phyloP scores from a whole-genome alignment of 2,113 vertebrate genomes.

The Callaeas wilsoni region DNA sequence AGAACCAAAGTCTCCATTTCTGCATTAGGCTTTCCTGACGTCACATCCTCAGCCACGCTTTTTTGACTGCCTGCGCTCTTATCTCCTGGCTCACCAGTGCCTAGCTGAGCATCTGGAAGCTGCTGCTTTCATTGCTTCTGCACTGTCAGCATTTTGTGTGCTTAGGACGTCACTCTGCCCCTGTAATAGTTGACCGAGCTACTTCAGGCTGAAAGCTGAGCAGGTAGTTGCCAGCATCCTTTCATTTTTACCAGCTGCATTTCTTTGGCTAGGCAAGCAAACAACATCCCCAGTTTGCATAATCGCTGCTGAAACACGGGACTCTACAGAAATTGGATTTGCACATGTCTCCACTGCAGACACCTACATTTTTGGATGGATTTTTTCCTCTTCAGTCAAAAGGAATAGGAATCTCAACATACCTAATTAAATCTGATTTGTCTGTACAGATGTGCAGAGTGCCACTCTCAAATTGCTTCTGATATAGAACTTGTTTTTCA shows the following conservation, averaged over 20 bases:
- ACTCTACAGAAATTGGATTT: background rate
- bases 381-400: conserved; percentile 16
- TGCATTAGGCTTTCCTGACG: background rate
- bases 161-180: background rate
- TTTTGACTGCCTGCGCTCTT: background rate
- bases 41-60: background rate
- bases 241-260: conserved; percentile 50
- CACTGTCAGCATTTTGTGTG: background rate
- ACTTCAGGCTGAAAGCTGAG: conserved; percentile 45
- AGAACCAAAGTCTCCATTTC: background rate
- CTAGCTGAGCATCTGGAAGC: background rate
- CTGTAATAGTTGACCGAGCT: background rate
- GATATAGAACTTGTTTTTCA: background rate
- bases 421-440: conserved; percentile 40
- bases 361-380: conserved; percentile 2
- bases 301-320: background rate
- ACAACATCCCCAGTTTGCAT: background rate
- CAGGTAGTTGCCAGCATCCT: conserved; percentile 42
- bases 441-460: conserved; percentile 18
- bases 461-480: background rate
- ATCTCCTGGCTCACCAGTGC: background rate
- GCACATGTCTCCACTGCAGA: background rate
- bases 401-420: background rate
- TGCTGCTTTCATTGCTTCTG: background rate
- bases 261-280: conserved; percentile 29